These are phyloP conservation scores for Acanthornis magna DNA, from an alignment of 2,797 vertebrate genomes.

Conservation along the genomic window DNA sequence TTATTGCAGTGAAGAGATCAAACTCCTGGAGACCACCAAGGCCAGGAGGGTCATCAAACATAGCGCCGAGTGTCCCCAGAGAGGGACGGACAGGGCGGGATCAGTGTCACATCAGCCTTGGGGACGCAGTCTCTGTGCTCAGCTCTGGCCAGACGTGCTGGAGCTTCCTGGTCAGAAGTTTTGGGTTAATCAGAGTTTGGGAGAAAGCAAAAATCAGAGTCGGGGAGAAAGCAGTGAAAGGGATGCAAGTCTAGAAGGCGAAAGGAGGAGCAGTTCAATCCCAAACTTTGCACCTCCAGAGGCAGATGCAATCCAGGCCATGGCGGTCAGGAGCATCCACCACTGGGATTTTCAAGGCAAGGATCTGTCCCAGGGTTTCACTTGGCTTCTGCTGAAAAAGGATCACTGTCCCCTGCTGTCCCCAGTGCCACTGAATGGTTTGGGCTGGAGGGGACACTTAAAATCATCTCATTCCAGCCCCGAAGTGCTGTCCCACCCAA, in stretches of 20 bases:
- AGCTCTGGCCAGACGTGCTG: neutral
- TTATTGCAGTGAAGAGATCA: neutral
- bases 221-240: neutral
- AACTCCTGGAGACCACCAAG: neutral
- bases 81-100: neutral
- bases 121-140: neutral
- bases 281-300: neutral
- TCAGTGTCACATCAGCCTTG: neutral
- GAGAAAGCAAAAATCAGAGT: neutral
- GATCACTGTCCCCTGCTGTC: neutral
- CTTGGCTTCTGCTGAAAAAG: rapidly evolving
- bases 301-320: neutral
- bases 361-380: neutral
- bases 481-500: neutral
- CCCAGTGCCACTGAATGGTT: neutral
- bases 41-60: neutral
- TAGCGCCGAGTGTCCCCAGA: no score
- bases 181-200: neutral
- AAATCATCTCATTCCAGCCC: neutral
- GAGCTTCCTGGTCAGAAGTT: neutral
- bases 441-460: neutral
- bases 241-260: neutral
- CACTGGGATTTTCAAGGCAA: neutral
- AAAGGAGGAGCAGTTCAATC: neutral
- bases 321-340: neutral